Evolutionary conservation across 2,888 invertebrate genomes (phyloP).

Genomic region (Torymus aiolomorphi): DNA sequence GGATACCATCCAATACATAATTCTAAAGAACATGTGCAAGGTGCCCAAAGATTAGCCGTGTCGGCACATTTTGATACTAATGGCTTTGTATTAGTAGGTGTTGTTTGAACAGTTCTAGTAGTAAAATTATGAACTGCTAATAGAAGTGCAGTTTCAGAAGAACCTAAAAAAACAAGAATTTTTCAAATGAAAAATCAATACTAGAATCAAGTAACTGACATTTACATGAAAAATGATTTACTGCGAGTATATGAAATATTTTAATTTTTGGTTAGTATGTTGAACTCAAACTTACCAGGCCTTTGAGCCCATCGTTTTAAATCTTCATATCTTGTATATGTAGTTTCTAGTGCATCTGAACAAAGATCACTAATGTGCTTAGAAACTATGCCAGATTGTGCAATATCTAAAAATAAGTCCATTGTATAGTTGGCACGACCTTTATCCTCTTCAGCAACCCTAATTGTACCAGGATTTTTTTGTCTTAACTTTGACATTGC

Average conservation of each 20-base stretch:
- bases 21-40: conserved; percentile 91
- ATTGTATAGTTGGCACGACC: conserved; percentile 90
- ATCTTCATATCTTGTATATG: conserved; percentile 87
- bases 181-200: conserved; percentile 7
- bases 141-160: conserved; percentile 84
- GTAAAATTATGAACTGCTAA: conserved; percentile 86
- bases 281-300: conserved; percentile 79
- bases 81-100: conserved; percentile 67
- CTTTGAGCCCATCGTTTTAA: conserved; percentile 86
- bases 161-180: conserved; percentile 76
- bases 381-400: conserved; percentile 83
- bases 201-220: background rate
- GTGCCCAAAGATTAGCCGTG: conserved; percentile 82
- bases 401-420: conserved; percentile 87
- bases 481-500: conserved; percentile 97
- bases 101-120: conserved; percentile 73
- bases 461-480: conserved; percentile 90
- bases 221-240: background rate
- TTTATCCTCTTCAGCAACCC: conserved; percentile 93
- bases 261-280: background rate
- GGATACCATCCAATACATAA: conserved; percentile 97
- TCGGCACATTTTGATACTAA: conserved; percentile 79
- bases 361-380: conserved; percentile 87
- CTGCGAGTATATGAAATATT: background rate
- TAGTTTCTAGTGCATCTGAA: conserved; percentile 84